Conservation (phyloP, 2,888 invertebrate genomes). For the Hesperia comma region DNA sequence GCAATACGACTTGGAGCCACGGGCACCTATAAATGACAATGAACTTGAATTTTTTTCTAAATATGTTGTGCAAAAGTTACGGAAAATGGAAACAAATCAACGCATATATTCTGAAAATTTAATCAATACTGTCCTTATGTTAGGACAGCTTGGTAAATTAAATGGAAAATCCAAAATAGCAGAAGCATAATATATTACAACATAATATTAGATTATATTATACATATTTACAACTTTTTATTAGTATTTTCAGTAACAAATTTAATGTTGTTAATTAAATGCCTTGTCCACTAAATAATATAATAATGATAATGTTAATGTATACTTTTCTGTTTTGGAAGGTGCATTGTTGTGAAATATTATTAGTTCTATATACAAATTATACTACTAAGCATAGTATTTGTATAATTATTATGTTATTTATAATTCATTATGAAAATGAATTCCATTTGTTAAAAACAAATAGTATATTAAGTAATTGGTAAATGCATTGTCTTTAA, state of each 20-base stretch:
- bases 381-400: no score
- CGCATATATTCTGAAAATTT: constrained; percentile 79
- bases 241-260: constrained; percentile 29
- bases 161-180: constrained; percentile 75
- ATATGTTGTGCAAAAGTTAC: constrained; percentile 76
- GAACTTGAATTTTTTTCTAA: constrained; percentile 79
- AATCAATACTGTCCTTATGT: constrained; percentile 79
- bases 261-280: constrained; percentile 21
- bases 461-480: no score
- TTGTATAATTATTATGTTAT: no score
- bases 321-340: constrained; percentile 3
- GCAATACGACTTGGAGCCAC: constrained; percentile 53
- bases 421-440: no score
- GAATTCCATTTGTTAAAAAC: no score
- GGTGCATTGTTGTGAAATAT: constrained; percentile 15
- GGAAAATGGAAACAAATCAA: constrained; percentile 79
- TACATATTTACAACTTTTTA: constrained; percentile 38
- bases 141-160: constrained; percentile 73
- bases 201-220: constrained; percentile 22
- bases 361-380: no score
- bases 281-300: constrained; percentile 17
- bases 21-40: constrained; percentile 63
- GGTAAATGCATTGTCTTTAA: no score
- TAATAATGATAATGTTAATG: not conserved
- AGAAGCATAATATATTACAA: constrained; percentile 49